A percentile compares a stretch with the other conserved stretches of the same genome.
These are phyloP conservation scores for Drosophila sturtevanti DNA, from an alignment of 1,140 invertebrate species.

Conservation along the genomic window DNA sequence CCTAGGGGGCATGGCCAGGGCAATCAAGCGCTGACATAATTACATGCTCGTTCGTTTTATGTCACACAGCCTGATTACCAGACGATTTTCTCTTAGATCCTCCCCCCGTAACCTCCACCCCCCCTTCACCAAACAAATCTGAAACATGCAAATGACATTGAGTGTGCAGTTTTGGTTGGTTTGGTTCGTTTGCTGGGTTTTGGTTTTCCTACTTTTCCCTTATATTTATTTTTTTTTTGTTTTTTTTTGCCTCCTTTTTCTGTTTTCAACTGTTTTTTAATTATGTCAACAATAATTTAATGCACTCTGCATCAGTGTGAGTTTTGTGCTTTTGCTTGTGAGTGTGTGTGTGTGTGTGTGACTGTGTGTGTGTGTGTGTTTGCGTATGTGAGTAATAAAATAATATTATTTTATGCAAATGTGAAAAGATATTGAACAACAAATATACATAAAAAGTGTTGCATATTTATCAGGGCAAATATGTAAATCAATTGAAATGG, in stretches of 20 bases:
- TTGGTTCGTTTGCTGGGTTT: too few species aligned
- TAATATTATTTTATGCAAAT: conserved; percentile 60
- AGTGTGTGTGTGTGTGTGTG: conserved; percentile 48
- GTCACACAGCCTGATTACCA: conserved; percentile 52
- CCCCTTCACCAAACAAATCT: neutral
- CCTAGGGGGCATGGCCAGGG: conserved; percentile 47
- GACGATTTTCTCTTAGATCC: conserved; percentile 48
- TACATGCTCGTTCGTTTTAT: conserved; percentile 60
- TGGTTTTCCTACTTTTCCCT: too few species aligned
- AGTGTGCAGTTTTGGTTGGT: conserved; percentile 31
- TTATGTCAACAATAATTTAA: conserved; percentile 67
- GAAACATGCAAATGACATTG: conserved; percentile 62
- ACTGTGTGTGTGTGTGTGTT: conserved; percentile 31
- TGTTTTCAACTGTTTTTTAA: conserved; percentile 41
- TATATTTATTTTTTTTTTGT: conserved; percentile 24
- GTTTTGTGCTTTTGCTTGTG: conserved; percentile 17
- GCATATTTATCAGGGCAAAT: conserved; percentile 28
- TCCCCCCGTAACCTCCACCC: neutral
- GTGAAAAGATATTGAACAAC: conserved; percentile 10
- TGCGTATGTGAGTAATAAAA: conserved; percentile 58
- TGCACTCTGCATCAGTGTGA: conserved; percentile 50
- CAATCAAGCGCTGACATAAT: conserved; percentile 71
- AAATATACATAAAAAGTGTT: conserved; percentile 3
- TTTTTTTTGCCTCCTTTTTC: conserved; percentile 21
- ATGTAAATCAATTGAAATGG: conserved; percentile 3